A percentile compares a stretch with the other conserved stretches of the same genome.
These are phyloP conservation scores for Lepetodrilus schrolli DNA, from an alignment of 2,888 invertebrate genomes.

Conservation along the genomic window DNA sequence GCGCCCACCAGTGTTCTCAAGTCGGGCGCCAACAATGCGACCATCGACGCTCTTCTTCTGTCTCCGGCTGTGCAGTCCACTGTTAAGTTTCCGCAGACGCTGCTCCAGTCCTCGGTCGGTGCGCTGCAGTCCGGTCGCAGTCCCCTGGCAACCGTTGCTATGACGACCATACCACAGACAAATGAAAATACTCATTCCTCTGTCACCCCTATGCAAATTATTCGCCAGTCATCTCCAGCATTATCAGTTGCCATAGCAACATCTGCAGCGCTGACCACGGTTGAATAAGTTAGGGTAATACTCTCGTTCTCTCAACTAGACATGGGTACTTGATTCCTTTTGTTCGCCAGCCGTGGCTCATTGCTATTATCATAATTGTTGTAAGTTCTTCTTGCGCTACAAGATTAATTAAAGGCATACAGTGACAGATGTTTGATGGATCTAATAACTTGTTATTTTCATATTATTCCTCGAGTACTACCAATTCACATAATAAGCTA, in stretches of 20 bases:
- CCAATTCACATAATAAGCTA: no score
- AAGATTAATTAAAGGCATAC: no score
- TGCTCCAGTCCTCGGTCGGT: neutral
- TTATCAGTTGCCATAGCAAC: slow-evolving; percentile 29
- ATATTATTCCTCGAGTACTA: no score
- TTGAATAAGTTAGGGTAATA: no score
- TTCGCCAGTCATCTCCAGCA: slow-evolving; percentile 12
- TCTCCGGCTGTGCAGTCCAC: neutral
- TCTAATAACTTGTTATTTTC: no score
- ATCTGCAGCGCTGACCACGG: neutral
- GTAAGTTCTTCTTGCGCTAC: no score
- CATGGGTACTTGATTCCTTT: no score
- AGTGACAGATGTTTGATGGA: no score
- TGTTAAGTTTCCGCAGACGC: neutral
- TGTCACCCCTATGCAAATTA: slow-evolving; percentile 7
- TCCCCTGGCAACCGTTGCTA: neutral
- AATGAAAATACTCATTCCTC: neutral
- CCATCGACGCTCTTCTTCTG: slow-evolving; percentile 10
- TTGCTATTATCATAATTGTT: no score
- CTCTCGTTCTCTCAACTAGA: no score
- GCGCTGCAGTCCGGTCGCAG: neutral
- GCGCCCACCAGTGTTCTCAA: slow-evolving; percentile 9
- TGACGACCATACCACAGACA: neutral
- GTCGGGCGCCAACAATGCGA: slow-evolving; percentile 19
- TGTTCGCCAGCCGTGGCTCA: no score